A percentile compares a stretch with the other conserved stretches of the same genome.
Evolutionary conservation across 2,888 invertebrate species (phyloP).

Genomic region (Pocota personata): DNA sequence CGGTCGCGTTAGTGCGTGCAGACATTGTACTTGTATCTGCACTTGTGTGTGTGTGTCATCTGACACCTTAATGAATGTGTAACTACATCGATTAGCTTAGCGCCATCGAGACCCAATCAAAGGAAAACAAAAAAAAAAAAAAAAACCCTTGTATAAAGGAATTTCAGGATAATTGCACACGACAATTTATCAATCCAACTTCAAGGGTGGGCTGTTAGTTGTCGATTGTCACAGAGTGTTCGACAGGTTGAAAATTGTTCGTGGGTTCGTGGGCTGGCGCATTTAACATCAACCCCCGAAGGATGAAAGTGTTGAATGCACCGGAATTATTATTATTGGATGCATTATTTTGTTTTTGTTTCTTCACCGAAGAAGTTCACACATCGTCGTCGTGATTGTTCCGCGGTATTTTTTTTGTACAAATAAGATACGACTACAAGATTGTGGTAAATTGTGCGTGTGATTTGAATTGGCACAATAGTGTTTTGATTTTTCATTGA

Average conservation of each 20-base stretch:
- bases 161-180: conserved; percentile 47
- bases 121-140: conserved; percentile 5
- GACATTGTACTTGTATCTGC: conserved; percentile 20
- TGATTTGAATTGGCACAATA: not conserved
- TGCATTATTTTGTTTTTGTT: conserved; percentile 1
- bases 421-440: not conserved
- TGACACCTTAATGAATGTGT: conserved; percentile 48
- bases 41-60: not conserved
- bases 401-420: not conserved
- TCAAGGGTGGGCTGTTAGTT: conserved; percentile 40
- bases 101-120: conserved; percentile 46
- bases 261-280: conserved; percentile 9
- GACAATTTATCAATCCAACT: not conserved
- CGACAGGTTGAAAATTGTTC: conserved; percentile 45
- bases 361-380: not conserved
- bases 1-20: conserved; percentile 25
- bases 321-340: not conserved
- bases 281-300: not conserved
- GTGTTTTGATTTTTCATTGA: conserved; percentile 9
- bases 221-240: conserved; percentile 36
- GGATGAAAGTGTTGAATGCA: conserved; percentile 39
- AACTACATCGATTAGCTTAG: conserved; percentile 46
- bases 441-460: too few species aligned
- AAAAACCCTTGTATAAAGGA: conserved; percentile 4
- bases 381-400: not conserved